Evolutionary conservation across 2,113 vertebrate genomes (phyloP), one percentile per base, ranked within the genome.

Genomic region (Colaptes auratus): DNA sequence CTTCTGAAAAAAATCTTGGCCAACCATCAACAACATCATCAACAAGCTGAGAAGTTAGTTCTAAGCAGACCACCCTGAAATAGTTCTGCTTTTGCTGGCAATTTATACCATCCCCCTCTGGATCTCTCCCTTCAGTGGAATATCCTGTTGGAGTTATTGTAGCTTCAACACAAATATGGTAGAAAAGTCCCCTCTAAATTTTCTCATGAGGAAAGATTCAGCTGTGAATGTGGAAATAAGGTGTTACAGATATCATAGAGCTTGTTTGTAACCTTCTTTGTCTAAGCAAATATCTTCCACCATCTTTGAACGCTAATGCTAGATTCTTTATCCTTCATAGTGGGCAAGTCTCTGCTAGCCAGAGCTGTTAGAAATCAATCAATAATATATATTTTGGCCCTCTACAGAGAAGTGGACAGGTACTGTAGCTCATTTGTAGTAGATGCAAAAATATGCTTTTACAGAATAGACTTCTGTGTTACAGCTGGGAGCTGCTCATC

Each of bases 61-160:
- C 44, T 75, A 65, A 92, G 90, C 52, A 85, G 95, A 95, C 94
- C 92, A 95, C 88, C 88, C 92, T 94, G 95, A 95, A 95, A 91
- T 82, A 92, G 71, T 78, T 92, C 64, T 93, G 89, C 91, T 92
- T 94, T 94, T 96, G 50, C 86, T 95, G 95, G 91, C 89, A 82
- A 91, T 92, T 92, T 91, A 91, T 82, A 91, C 63, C 33, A 19
- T 76, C 70, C 42, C 59, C 89, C 39, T 15, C 74, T 39, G 28
- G 25, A 95, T 94, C 46, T 91, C 33, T 92, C 77, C 89, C 78
- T 70, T 74, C 78, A 82, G 87, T 36, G 55, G 87, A 85, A 94
- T 95, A 94, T 95, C 92, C 59, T 31, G 66, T 85, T 87, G 78
- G 90, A 94, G 87, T 94, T 96, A 93, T 70, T 91, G 92, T 92